Conservation (phyloP, 1,140 invertebrate genomes). For the Drosophila mojavensis region DNA sequence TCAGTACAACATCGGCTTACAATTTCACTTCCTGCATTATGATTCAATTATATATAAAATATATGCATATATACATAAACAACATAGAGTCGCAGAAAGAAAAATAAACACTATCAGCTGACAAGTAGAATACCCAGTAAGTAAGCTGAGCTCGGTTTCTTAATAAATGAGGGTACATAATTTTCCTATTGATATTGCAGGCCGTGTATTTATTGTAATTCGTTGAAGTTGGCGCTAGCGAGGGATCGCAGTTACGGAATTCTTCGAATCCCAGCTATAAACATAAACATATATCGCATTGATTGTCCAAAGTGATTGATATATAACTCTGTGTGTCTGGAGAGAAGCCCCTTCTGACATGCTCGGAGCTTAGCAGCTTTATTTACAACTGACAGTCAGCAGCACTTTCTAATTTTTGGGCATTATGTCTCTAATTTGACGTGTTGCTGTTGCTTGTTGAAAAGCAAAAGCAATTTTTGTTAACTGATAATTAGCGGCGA, state of each 20-base stretch:
- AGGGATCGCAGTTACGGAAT: neutral
- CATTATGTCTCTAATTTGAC: conserved; percentile 46
- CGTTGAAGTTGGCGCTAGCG: neutral
- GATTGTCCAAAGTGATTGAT: conserved; percentile 37
- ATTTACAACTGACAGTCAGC: conserved; percentile 38
- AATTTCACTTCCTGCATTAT: too few species aligned
- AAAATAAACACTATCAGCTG: conserved; percentile 2
- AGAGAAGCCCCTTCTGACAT: conserved; percentile 41
- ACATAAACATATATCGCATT: conserved; percentile 15
- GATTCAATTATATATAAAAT: too few species aligned
- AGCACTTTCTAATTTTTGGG: conserved; percentile 44
- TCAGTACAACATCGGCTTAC: too few species aligned
- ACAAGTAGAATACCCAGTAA: neutral
- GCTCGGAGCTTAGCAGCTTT: conserved; percentile 30
- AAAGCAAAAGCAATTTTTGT: conserved; percentile 65
- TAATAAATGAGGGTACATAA: neutral
- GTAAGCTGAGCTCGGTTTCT: conserved; percentile 10
- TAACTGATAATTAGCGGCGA: conserved; percentile 67
- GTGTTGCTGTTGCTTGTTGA: conserved; percentile 33
- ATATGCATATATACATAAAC: too few species aligned
- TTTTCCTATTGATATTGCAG: conserved; percentile 8
- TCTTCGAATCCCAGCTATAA: neutral
- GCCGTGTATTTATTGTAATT: conserved; percentile 18
- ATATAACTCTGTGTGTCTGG: conserved; percentile 20
- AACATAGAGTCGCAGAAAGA: too few species aligned